Base-by-base conservation (phyloP, 2,113 vertebrate genomes). In the Calypte anna region DNA sequence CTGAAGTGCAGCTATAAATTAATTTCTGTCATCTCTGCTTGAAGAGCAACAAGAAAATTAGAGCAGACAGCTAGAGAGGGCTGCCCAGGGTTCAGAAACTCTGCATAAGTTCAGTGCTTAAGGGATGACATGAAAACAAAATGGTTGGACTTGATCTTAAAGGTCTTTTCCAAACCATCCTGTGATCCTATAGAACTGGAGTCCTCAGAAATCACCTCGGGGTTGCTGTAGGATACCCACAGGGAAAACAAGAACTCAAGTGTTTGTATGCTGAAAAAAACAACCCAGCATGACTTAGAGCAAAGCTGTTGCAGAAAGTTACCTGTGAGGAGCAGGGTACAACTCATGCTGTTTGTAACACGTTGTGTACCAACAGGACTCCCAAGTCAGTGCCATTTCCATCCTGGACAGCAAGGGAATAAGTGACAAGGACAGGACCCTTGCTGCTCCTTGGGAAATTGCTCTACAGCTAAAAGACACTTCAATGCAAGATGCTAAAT, bases 361-460 rank as follows among this genome's bases (percentile, higher is more conserved):
- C 1, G 0, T 30, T 24, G 0, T 1, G 5, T 68, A 48, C 57
- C 58, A 21, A 10, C 24, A 4, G 7, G 3, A 1, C 70, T 44
- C 43, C 53, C 31, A 68, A 57, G 23, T 77, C 63, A 12, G 1
- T 8, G 48, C 20, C 7, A 14, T 38, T 59, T 68, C 38, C n/a
- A 4, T 36, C 63, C 27, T 44, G 57, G 51, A 28, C 12, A 69
- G 27, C 24, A 24, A 51, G 17, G 59, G 50, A 27, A 27, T 21
- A 44, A 17, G 58, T 11, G 51, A 14, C 10, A 36, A 59, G 76
- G 43, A 62, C 10, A 28, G 14, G 3, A 28, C 31, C 53, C 66
- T 30, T 55, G 2, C 31, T 82, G 40, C 64, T 80, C 10, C 31
- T 70, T 55, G 57, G 27, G 83, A 61, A 91, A 46, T 46, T 74